Base-by-base conservation (phyloP, 1,140 invertebrate genomes). In the Euschistus heros region DNA sequence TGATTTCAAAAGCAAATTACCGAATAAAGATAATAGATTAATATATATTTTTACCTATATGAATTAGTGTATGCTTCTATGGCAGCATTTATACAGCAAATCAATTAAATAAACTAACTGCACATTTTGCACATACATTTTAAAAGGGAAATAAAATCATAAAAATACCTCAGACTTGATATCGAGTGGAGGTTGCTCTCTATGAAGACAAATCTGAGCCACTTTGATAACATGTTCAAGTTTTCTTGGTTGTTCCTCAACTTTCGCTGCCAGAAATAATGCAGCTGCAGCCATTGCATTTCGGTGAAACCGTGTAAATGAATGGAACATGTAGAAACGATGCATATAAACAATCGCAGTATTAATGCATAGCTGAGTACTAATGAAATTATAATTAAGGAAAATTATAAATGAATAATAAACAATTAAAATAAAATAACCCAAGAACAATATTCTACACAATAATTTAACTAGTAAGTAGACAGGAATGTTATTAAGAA, bases 321-420 rank as follows among this genome's bases (percentile, higher is more conserved):
- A 90, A 73, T 94, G 93, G 76, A 93, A 95, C 76, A 95, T 91
- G 76, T 95, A 98, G 77, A 98, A 98, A 26, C 94, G 81, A 75
- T 97, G 94, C 93, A 98, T 96, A 72, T 97, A 98, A n/a, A 97
- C 94, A 71, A 97, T 97, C 37, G 91, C 92, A 65, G 92, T 94
- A 75, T 94, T 94, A 71, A 94, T 94, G 75, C 91, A 94, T 75
- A 94, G 77, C 77, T 94, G 91, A 24, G 86, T 88, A 70, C 89
- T 92, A 37, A 1, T 6, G 76, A 68, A 68, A 62, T 59, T 59
- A n/a, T n/a, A 65, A 66, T 75, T 73, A 75, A 76, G 74, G 71
- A 76, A 75, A 72, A 55, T 20, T 52, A 37, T 10, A 1, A 66
- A 50, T 37, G 27, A 30, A 47, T 59, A 50, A 62, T 62, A 59